phyloP scores from a whole-genome alignment of 2,797 vertebrate genomes.

The Menidia menidia region DNA sequence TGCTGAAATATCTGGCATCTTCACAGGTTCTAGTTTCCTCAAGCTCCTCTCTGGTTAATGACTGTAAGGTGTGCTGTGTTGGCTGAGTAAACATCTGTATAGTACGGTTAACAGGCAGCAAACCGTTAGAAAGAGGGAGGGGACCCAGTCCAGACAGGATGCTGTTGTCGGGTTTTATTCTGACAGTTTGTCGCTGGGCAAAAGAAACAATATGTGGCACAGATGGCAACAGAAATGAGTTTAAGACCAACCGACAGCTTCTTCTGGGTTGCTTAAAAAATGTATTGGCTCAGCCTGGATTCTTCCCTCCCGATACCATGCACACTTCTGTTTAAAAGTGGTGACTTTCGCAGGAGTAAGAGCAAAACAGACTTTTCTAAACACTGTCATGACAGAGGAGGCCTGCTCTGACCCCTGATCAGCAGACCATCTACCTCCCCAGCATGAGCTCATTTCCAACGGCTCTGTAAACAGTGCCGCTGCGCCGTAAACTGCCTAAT shows the following conservation, averaged over 20 bases:
- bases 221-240: slow-evolving; percentile 19
- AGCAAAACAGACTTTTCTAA: slow-evolving; percentile 3
- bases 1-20: slow-evolving; percentile 36
- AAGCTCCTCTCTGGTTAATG: slow-evolving; percentile 15
- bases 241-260: slow-evolving; percentile 1
- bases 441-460: slow-evolving; percentile 51
- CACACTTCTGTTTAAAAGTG: neutral
- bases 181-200: slow-evolving; percentile 36
- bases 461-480: slow-evolving; percentile 60
- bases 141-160: slow-evolving; percentile 18
- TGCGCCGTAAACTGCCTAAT: slow-evolving; percentile 62
- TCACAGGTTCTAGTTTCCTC: slow-evolving; percentile 19
- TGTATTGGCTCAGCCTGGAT: neutral
- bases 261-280: slow-evolving; percentile 7
- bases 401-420: slow-evolving; percentile 37
- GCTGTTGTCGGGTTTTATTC: slow-evolving; percentile 30
- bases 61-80: slow-evolving; percentile 11
- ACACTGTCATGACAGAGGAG: slow-evolving; percentile 18
- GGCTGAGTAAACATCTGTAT: slow-evolving; percentile 49
- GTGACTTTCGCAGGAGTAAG: slow-evolving; percentile 3
- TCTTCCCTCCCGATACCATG: neutral
- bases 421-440: slow-evolving; percentile 19
- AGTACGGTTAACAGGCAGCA: slow-evolving; percentile 39
- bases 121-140: slow-evolving; percentile 30
- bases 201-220: slow-evolving; percentile 16